Base-by-base conservation (phyloP, 1,140 invertebrate genomes). In the Drosophila pseudoobscura region DNA sequence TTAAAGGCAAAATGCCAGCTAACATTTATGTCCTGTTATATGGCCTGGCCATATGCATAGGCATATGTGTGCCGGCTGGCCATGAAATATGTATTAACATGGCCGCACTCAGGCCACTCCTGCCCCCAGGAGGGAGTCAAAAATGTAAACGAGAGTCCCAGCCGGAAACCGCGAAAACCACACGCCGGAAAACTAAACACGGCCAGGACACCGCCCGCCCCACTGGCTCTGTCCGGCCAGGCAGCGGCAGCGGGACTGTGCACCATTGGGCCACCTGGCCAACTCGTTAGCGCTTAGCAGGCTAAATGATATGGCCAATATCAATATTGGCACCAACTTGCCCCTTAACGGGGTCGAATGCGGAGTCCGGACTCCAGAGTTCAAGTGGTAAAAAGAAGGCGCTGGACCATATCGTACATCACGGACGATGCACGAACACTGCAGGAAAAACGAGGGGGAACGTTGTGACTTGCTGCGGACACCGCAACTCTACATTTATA, bases 251-350 rank as follows among this genome's bases (percentile, higher is more conserved):
- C 24, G 24, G 24, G 39, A 45, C 45, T 60, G 45, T 59, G 60
- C 49, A 45, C 35, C 35, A 11, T 3, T 8, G 44, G 45, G 63
- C 47, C 69, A 79, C 43, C 77, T 79, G 72, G 35, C 50, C 60
- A 80, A 64, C 78, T 82, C 68, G 74, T 83, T 83, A 78, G 69
- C 55, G 63, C 79, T 70, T 64, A 78, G 65, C 64, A 44, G 35
- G 62, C 74, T 43, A 83, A 82, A 83, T 70, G 69, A 78, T 70
- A 53, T 57, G 78, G 52, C 69, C 69, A 82, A 82, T 74, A 78
- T 74, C 79, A 82, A 82, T 82, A 83, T 82, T 83, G 79, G 83
- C 78, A 78, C 78, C 83, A 78, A 83, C 83, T 78, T 83, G 58
- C 55, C 49, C 35, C 55, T 64, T 56, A 73, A 50, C 53, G 53